phyloP scores from a whole-genome alignment of 92 coral and sea anemone genomes.

The Bergia sp. region DNA sequence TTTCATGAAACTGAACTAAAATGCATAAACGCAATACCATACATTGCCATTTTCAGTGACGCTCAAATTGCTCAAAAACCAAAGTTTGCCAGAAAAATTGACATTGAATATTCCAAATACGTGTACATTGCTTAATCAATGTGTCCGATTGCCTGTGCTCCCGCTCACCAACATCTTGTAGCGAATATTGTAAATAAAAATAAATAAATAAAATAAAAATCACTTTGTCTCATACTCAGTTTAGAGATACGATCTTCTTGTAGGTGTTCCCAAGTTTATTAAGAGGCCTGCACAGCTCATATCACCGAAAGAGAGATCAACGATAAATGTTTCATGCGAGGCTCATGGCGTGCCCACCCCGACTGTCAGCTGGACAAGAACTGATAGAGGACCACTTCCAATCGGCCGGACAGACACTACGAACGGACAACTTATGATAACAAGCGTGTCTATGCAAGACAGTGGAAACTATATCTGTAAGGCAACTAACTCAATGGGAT shows the following conservation, averaged over 20 bases:
- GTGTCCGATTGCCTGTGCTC: no score
- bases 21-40: no score
- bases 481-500: slow-evolving; percentile 16
- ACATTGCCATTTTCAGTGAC: no score
- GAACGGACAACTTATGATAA: background rate
- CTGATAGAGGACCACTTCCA: background rate
- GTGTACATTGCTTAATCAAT: no score
- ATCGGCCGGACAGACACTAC: background rate
- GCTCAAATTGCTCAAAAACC: no score
- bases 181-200: no score
- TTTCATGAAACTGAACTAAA: no score
- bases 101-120: no score
- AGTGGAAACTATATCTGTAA: slow-evolving; percentile 3
- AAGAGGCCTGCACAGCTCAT: background rate
- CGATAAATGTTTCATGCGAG: background rate
- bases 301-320: background rate
- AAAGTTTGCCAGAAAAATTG: no score
- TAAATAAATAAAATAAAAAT: no score
- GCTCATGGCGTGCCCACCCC: slow-evolving; percentile 2
- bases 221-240: no score
- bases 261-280: background rate
- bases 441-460: background rate
- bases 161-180: no score
- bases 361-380: background rate
- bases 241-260: background rate